Evolutionary conservation across 2,888 invertebrate species (phyloP), one percentile per base, ranked within the genome.

Genomic region (Melikaiella ostensackeni): DNA sequence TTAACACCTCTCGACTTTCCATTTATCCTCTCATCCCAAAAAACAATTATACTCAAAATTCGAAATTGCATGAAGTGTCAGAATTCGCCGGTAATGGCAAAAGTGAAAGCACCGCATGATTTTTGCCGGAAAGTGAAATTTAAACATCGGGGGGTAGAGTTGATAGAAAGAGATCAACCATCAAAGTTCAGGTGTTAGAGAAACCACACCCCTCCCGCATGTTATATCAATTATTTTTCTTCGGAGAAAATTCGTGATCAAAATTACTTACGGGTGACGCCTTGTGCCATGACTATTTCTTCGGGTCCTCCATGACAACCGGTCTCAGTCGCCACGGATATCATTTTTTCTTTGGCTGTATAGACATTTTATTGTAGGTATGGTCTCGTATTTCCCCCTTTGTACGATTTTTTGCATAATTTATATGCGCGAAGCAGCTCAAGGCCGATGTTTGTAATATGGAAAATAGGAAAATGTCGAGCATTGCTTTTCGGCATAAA

Each of bases 11-110:
- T 55, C 9, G n/a, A 9, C 2, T 55, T 21, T 21, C 9, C 9
- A 55, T 55, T 55, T 55, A 21, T 55, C 50, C 50, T n/a, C n/a
- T 50, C n/a, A n/a, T 46, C 50, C n/a, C n/a, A n/a, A 50, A 50
- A 55, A 21, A n/a, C 9, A 21, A 55, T 2, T 55, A 1, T 55
- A 21, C 50, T 55, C 0, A 55, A n/a, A 55, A 55, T 55, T 55
- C 2, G 19, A 21, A 21, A 21, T n/a, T 1, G 50, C 21, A 21
- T 2, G 11, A 38, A 55, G 50, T 55, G 21, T 55, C n/a, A 55
- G 27, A 59, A 59, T 24, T 16, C 16, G 16, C 59, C 59, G 59
- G 59, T 24, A 16, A 59, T 13, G 16, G 59, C 6, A 13, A 24
- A 13, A 59, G 59, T 27, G 59, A 24, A 59, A 57, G 24, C 24